Evolutionary conservation across 2,113 vertebrate genomes (phyloP).

Genomic region (Neopipo cinnamomea): DNA sequence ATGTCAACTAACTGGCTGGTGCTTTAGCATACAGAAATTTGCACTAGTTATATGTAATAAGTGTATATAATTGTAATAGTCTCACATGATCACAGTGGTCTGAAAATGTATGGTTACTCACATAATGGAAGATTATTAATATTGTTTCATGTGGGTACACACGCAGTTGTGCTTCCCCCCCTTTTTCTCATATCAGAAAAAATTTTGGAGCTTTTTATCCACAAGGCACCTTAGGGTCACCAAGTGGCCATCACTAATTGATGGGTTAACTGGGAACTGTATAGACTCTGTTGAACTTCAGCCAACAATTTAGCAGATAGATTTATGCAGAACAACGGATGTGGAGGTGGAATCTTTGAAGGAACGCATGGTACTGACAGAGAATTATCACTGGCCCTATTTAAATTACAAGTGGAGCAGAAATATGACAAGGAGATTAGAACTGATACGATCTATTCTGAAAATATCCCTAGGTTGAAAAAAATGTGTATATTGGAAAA

Average conservation of each 20-base stretch:
- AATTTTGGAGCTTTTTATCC: slow-evolving; percentile 33
- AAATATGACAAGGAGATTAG: slow-evolving; percentile 24
- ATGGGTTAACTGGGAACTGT: slow-evolving; percentile 68
- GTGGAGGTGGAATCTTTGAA: slow-evolving; percentile 48
- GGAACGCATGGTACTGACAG: slow-evolving; percentile 7
- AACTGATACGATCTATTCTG: neutral
- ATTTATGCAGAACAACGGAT: slow-evolving; percentile 65
- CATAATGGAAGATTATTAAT: neutral
- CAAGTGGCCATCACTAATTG: slow-evolving; percentile 50
- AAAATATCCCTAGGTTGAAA: slow-evolving; percentile 21
- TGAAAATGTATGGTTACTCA: neutral
- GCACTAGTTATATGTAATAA: neutral
- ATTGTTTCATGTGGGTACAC: neutral
- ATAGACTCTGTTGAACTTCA: slow-evolving; percentile 57
- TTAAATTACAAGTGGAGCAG: slow-evolving; percentile 40
- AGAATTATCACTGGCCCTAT: slow-evolving; percentile 17
- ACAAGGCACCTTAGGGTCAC: slow-evolving; percentile 17
- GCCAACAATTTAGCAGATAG: slow-evolving; percentile 58
- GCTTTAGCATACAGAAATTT: slow-evolving; percentile 46
- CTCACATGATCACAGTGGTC: neutral
- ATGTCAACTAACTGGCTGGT: slow-evolving; percentile 34
- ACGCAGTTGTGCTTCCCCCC: neutral
- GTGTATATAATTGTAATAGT: neutral
- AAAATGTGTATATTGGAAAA: neutral
- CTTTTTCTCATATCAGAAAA: slow-evolving; percentile 17